Base-by-base conservation (phyloP, 2,888 invertebrate genomes). In the Agrochola macilenta region DNA sequence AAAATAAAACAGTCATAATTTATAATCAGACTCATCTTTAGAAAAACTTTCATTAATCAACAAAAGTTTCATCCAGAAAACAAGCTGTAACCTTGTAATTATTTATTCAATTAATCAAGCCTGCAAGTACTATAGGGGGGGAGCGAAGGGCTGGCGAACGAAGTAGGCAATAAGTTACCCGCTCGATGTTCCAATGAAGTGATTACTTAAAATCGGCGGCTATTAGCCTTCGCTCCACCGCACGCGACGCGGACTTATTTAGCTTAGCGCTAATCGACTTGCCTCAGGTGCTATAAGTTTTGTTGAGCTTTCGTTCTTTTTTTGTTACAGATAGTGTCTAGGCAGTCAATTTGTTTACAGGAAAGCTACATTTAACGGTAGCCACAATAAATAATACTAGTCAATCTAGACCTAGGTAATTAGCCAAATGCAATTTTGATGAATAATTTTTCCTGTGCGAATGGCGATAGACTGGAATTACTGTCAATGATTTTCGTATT, bases 191-290 rank as follows among this genome's bases (percentile, higher is more conserved):
- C 92, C 92, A 89, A 93, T 94, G 92, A 92, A 93, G 94, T 91
- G 92, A 93, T 95, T 95, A 93, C 93, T 95, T 94, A 93, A 93
- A 93, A 93, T 92, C 90, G 90, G 83, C 74, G 90, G 88, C 90
- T 89, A 89, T 90, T 78, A 89, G 90, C 85, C 81, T 79, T 81
- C 80, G 80, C 60, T 69, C 70, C 78, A 86, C 69, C 26, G 76
- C 76, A 49, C 63, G 84, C 79, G 81, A 84, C 49, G 74, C 77
- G 69, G 49, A 3, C 69, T 76, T 78, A 77, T 78, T 63, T 60
- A 69, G 80, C 78, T 84, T 77, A 79, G 64, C 65, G 74, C 77
- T 78, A 83, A 88, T 86, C 60, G 86, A 81, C 60, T 76, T 70
- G 61, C 63, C 54, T 57, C 69, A 81, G 74, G 60, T 85, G 69